These are phyloP conservation scores for Seriola dumerili DNA, from an alignment of 2,113 vertebrate species.

Conservation along the genomic window DNA sequence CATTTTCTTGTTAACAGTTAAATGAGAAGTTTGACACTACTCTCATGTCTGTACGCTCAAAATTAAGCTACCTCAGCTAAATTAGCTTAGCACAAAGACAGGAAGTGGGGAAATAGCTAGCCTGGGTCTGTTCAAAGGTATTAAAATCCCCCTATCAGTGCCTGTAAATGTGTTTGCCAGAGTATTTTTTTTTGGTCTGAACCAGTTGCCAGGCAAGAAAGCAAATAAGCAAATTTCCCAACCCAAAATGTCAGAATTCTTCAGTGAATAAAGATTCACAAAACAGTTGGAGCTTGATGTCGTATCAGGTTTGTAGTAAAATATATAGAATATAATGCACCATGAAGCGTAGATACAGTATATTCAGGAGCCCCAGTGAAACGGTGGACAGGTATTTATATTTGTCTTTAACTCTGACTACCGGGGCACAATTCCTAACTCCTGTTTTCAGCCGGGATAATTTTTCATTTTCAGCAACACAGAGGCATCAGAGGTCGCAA, in stretches of 20 bases:
- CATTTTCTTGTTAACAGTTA: too few relatives aligned
- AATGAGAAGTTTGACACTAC: too few relatives aligned
- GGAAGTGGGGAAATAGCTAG: not conserved
- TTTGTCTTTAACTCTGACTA: not conserved
- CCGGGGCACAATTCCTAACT: constrained; percentile 10
- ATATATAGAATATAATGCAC: not conserved
- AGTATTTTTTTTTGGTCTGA: not conserved
- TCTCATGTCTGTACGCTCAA: too few relatives aligned
- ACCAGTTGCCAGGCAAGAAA: not conserved
- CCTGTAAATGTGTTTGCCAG: too few relatives aligned
- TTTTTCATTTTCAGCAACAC: constrained; percentile 42
- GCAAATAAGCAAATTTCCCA: not conserved
- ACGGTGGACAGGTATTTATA: constrained; percentile 13
- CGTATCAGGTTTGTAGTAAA: not conserved
- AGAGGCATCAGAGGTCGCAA: constrained; percentile 17
- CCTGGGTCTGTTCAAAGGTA: not conserved
- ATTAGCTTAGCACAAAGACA: not conserved
- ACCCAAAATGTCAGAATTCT: not conserved
- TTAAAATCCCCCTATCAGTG: too few relatives aligned
- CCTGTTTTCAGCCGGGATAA: constrained; percentile 12
- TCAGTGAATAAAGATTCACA: not conserved
- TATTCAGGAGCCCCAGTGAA: not conserved
- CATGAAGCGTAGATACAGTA: not conserved
- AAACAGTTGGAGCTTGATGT: not conserved
- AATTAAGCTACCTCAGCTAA: not conserved